Evolutionary conservation across 2,888 invertebrate genomes (phyloP).

Genomic region (Cremastobaeus sp.): DNA sequence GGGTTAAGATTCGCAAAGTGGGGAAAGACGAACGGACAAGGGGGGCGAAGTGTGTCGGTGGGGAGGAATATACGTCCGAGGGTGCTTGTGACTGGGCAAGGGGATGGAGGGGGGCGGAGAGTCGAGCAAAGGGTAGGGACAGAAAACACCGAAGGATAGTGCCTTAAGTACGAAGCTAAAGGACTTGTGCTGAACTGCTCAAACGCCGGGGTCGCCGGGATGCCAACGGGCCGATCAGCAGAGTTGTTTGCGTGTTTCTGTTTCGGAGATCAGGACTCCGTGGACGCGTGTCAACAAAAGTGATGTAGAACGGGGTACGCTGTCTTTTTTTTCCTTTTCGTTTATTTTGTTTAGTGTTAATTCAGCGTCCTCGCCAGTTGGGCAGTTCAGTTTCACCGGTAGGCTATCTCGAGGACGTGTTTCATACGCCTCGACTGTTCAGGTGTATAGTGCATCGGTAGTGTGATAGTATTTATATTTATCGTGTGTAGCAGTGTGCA

Average conservation of each 20-base stretch:
- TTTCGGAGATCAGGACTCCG: slow-evolving; percentile 41
- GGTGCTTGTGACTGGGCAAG: neutral
- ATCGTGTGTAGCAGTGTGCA: neutral
- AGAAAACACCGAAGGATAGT: neutral
- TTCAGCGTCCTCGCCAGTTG: no score
- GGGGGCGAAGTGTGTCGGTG: slow-evolving; percentile 3
- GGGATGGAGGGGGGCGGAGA: neutral
- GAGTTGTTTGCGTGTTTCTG: slow-evolving; percentile 67
- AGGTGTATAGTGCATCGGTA: no score
- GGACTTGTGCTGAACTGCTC: slow-evolving; percentile 66
- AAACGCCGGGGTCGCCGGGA: no score
- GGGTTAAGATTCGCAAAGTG: slow-evolving; percentile 16
- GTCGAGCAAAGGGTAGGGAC: neutral
- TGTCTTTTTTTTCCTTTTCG: slow-evolving; percentile 5
- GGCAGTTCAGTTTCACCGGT: no score
- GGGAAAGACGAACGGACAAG: slow-evolving; percentile 12
- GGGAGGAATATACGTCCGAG: neutral
- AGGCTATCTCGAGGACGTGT: no score
- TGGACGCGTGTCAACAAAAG: slow-evolving; percentile 50
- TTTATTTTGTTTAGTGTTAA: no score
- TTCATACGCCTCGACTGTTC: no score
- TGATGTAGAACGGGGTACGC: slow-evolving; percentile 18
- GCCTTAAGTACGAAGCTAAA: slow-evolving; percentile 26
- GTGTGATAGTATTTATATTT: no score
- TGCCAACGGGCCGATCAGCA: slow-evolving; percentile 75